phyloP scores from a whole-genome alignment of 2,888 invertebrate genomes.

The Drosophila greeni region DNA sequence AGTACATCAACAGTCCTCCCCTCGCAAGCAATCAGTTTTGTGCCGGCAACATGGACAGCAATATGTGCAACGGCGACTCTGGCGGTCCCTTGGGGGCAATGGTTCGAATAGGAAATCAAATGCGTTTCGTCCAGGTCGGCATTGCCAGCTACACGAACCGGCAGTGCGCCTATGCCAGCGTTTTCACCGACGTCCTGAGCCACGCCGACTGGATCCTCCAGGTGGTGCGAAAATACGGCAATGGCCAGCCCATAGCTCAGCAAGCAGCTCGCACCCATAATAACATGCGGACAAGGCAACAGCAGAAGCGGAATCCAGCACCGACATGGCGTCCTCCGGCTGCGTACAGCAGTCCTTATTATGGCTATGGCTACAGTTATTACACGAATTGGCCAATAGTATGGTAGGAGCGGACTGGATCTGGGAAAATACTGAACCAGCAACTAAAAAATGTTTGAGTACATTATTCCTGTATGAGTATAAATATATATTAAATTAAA shows the following conservation, averaged over 20 bases:
- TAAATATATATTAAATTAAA: neutral
- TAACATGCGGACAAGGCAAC: too few relatives aligned
- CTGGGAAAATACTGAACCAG: neutral
- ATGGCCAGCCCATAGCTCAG: neutral
- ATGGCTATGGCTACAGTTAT: too few relatives aligned
- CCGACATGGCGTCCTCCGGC: neutral
- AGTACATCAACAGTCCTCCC: neutral
- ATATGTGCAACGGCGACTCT: conserved; percentile 4
- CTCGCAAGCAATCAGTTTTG: conserved; percentile 1
- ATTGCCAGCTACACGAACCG: conserved; percentile 7
- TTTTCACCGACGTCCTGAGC: conserved; percentile 7
- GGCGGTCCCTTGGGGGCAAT: neutral
- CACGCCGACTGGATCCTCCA: neutral
- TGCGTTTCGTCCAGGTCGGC: neutral
- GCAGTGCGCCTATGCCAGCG: conserved; percentile 1
- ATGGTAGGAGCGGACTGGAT: neutral
- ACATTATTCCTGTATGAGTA: too few relatives aligned
- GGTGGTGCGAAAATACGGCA: neutral
- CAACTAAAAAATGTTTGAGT: too few relatives aligned
- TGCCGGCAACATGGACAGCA: conserved; percentile 1
- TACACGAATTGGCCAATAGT: neutral
- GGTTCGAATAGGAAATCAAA: neutral
- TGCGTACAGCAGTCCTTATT: too few relatives aligned
- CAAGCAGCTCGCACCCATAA: neutral
- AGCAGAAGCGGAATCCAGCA: neutral